Conservation (phyloP, 1,140 invertebrate species). For the Hyles euphorbiae region DNA sequence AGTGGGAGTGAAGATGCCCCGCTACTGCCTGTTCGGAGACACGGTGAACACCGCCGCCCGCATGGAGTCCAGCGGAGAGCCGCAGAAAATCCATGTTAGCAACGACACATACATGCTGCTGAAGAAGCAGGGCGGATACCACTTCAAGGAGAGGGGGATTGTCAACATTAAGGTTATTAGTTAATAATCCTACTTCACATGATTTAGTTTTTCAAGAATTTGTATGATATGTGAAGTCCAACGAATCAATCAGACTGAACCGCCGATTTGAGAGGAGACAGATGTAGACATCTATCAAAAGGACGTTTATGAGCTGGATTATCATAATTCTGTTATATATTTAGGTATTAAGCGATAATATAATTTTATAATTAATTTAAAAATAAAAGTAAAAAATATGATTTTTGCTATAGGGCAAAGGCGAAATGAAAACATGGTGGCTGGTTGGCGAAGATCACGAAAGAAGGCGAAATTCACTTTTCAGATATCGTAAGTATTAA, state of each 20-base stretch:
- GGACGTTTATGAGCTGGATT: too few species aligned
- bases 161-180: constrained; percentile 81
- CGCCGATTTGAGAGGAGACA: too few species aligned
- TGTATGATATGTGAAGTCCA: too few species aligned
- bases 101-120: constrained; percentile 79
- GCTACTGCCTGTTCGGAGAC: constrained; percentile 93
- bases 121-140: constrained; percentile 82
- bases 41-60: constrained; percentile 87
- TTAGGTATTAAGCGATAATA: neutral
- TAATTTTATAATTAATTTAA: neutral
- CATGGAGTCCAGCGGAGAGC: constrained; percentile 83
- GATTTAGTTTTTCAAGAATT: too few species aligned
- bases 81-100: constrained; percentile 85
- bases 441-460: constrained; percentile 79
- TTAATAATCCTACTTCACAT: too few species aligned
- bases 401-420: constrained; percentile 78
- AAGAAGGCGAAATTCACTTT: constrained; percentile 45
- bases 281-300: too few species aligned
- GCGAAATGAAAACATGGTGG: constrained; percentile 87
- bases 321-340: too few species aligned
- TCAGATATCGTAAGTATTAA: constrained; percentile 43
- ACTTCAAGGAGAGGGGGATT: constrained; percentile 81
- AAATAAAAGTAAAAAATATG: neutral
- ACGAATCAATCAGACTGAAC: too few species aligned
- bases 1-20: constrained; percentile 91